phyloP scores from a whole-genome alignment of 2,888 invertebrate genomes.

The Diarsia dahlii region DNA sequence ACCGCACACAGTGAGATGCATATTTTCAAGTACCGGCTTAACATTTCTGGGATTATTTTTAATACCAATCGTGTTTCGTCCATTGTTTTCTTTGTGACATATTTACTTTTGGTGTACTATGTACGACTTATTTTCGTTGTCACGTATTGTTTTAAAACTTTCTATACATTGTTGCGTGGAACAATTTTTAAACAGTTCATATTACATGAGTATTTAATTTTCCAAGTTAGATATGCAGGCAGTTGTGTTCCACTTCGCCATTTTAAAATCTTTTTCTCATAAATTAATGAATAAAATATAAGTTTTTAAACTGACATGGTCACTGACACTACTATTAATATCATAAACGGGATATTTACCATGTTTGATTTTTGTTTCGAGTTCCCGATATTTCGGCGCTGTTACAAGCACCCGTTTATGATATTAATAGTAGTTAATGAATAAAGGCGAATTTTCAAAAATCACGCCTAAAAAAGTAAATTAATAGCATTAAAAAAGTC shows the following conservation, averaged over 20 bases:
- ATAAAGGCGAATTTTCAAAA: neutral
- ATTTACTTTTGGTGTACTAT: constrained; percentile 77
- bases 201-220: constrained; percentile 15
- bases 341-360: too few species aligned
- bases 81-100: constrained; percentile 87
- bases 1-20: constrained; percentile 86
- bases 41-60: constrained; percentile 81
- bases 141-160: constrained; percentile 68
- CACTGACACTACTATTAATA: too few species aligned
- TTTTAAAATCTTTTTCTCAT: neutral
- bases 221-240: neutral
- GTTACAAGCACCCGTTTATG: too few species aligned
- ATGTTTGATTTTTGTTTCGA: too few species aligned
- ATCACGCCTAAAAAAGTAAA: constrained; percentile 13
- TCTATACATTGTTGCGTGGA: constrained; percentile 56
- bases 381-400: too few species aligned
- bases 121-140: constrained; percentile 71
- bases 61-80: constrained; percentile 79
- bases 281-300: constrained; percentile 12
- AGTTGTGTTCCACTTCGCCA: neutral
- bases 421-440: too few species aligned
- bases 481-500: constrained; percentile 39
- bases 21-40: constrained; percentile 85
- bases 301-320: too few species aligned
- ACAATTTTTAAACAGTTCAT: constrained; percentile 57